Evolutionary conservation across 2,888 invertebrate genomes (phyloP).

Genomic region (Dimorphilus gyrociliatus): DNA sequence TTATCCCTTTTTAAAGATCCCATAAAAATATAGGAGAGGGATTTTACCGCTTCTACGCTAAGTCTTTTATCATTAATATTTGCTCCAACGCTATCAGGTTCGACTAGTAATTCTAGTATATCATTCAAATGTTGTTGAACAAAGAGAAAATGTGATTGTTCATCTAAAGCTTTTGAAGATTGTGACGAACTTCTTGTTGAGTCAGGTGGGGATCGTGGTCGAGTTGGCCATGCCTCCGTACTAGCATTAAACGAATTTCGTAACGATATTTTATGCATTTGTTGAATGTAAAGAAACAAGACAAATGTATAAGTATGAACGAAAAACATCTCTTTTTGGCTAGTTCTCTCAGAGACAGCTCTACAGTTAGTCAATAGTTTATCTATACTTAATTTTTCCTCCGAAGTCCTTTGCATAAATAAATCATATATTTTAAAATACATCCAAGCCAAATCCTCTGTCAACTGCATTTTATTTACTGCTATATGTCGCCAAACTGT

Average conservation of each 20-base stretch:
- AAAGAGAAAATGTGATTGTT: constrained; percentile 33
- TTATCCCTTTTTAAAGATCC: constrained; percentile 26
- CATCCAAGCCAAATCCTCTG: constrained; percentile 37
- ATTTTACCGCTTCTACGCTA: constrained; percentile 26
- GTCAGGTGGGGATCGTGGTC: constrained; percentile 18
- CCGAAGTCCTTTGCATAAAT: too few relatives aligned
- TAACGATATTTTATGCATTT: constrained; percentile 34
- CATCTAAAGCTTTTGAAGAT: constrained; percentile 27
- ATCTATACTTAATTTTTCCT: too few relatives aligned
- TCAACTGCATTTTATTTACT: constrained; percentile 35
- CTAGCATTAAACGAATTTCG: constrained; percentile 32
- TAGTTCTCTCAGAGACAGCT: too few relatives aligned
- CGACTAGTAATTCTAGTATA: constrained; percentile 31
- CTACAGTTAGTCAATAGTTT: too few relatives aligned
- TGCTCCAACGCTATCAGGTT: constrained; percentile 18
- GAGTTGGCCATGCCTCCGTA: constrained; percentile 31
- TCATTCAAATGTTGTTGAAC: constrained; percentile 31
- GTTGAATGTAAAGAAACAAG: constrained; percentile 35
- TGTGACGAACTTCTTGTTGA: constrained; percentile 9
- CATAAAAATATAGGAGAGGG: constrained; percentile 28
- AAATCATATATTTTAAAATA: too few relatives aligned
- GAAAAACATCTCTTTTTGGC: too few relatives aligned
- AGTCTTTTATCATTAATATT: constrained; percentile 15
- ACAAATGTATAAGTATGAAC: constrained; percentile 32
- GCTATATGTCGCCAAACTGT: constrained; percentile 38